Conservation (phyloP, 35 echinoderm and acorn worm genomes). For the Antedon bifida region DNA sequence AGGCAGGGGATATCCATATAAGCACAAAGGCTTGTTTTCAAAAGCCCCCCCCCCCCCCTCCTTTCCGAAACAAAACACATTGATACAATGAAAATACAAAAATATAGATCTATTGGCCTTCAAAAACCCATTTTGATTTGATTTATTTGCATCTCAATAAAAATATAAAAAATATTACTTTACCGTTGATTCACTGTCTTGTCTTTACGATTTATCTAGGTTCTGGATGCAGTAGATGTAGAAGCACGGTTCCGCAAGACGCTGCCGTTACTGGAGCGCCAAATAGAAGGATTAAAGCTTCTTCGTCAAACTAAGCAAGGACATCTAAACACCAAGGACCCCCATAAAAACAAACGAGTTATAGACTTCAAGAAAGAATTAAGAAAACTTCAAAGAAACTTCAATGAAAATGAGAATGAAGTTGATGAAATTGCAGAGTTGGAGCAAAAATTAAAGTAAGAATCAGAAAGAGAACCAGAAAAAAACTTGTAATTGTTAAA, state of each 20-base stretch:
- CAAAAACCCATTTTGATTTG: no score
- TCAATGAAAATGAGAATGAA: conserved; percentile 39
- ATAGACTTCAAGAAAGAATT: neutral
- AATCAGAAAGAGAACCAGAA: neutral
- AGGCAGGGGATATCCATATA: no score
- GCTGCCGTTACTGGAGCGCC: conserved; percentile 51
- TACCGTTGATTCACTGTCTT: no score
- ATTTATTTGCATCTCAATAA: no score
- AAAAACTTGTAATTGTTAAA: no score
- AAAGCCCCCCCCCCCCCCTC: no score
- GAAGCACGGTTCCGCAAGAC: conserved; percentile 70
- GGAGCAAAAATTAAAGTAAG: conserved; percentile 84
- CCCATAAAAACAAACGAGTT: neutral
- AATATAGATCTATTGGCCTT: no score
- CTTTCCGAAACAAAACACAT: no score
- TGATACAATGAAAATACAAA: no score
- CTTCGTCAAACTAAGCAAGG: conserved; percentile 30
- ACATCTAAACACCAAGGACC: neutral
- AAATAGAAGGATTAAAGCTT: conserved; percentile 60
- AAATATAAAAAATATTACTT: no score
- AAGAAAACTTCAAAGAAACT: neutral
- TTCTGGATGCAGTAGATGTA: conserved; percentile 80
- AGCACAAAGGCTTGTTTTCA: no score
- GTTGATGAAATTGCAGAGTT: conserved; percentile 82
- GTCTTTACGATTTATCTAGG: conserved; percentile 27